These are phyloP conservation scores for Polypedilum pembai DNA, from an alignment of 1,140 invertebrate genomes.

Conservation along the genomic window DNA sequence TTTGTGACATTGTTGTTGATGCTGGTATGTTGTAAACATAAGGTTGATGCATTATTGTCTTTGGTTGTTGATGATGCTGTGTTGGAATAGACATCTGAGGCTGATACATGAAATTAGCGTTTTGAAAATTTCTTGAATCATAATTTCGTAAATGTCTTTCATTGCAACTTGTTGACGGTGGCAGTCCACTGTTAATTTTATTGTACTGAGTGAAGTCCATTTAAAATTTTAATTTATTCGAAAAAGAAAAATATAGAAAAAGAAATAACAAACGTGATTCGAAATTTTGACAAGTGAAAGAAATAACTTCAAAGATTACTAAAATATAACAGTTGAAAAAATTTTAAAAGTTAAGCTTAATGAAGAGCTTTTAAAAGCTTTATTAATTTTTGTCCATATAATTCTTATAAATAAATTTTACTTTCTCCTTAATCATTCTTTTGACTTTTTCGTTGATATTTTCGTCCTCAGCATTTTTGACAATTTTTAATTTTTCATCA, in stretches of 20 bases:
- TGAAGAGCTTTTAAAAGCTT: background rate
- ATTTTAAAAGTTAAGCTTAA: background rate
- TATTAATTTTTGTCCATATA: background rate
- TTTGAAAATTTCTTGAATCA: background rate
- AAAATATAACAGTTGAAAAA: background rate
- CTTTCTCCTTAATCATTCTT: background rate
- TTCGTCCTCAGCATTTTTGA: background rate
- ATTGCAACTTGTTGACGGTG: background rate
- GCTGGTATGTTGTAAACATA: background rate
- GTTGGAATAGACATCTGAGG: background rate
- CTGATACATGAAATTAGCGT: background rate
- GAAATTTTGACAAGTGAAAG: background rate
- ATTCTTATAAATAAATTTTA: background rate
- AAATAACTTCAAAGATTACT: background rate
- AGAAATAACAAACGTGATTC: background rate
- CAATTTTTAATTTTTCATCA: constrained; percentile 2
- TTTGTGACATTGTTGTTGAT: background rate
- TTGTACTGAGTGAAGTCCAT: background rate
- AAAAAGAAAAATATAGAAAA: background rate
- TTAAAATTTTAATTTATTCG: background rate
- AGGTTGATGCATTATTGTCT: background rate
- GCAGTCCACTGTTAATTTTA: background rate
- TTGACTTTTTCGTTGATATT: background rate
- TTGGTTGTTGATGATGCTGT: background rate
- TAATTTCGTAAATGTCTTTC: background rate